phyloP scores from a whole-genome alignment of 1,140 invertebrate species.

The Proales similis region DNA sequence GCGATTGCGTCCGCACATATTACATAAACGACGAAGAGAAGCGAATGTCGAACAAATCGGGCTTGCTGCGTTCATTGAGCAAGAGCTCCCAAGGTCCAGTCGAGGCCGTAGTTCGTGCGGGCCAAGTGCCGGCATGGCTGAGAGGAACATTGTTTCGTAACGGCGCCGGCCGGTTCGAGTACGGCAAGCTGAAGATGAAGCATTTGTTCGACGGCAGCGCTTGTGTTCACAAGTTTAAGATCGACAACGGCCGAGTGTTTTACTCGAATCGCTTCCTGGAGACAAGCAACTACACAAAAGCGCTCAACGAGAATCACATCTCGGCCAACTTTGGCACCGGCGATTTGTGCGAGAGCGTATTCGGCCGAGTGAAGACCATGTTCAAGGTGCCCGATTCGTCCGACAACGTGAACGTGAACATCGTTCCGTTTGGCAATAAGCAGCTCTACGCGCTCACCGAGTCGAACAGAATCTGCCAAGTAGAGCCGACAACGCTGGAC shows the following conservation, averaged over 20 bases:
- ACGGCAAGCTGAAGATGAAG: slow-evolving; percentile 67
- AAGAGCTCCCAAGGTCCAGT: neutral
- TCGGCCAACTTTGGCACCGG: slow-evolving; percentile 18
- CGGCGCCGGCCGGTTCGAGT: slow-evolving; percentile 70
- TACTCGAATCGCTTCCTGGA: slow-evolving; percentile 33
- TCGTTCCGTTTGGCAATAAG: slow-evolving; percentile 21
- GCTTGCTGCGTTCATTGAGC: slow-evolving; percentile 24
- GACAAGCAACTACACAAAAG: slow-evolving; percentile 1
- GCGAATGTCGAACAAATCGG: too few relatives aligned
- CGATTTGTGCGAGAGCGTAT: neutral
- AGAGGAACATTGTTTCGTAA: slow-evolving; percentile 70
- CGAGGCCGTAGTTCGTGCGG: slow-evolving; percentile 42
- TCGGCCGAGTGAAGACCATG: slow-evolving; percentile 1
- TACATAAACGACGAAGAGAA: too few relatives aligned
- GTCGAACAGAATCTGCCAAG: slow-evolving; percentile 13
- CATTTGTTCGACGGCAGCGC: slow-evolving; percentile 80
- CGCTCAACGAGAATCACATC: slow-evolving; percentile 1
- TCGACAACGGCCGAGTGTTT: slow-evolving; percentile 14
- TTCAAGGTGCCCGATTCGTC: slow-evolving; percentile 6
- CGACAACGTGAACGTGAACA: slow-evolving; percentile 25
- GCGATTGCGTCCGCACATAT: too few relatives aligned
- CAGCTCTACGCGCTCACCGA: slow-evolving; percentile 19
- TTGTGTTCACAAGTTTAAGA: slow-evolving; percentile 66
- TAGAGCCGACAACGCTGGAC: neutral
- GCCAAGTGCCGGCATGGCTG: slow-evolving; percentile 69